Percentiles rank a stretch among this genome's conserved stretches.
These are phyloP conservation scores for Yponomeuta sedellus DNA, from an alignment of 2,888 invertebrate genomes.

Conservation along the genomic window DNA sequence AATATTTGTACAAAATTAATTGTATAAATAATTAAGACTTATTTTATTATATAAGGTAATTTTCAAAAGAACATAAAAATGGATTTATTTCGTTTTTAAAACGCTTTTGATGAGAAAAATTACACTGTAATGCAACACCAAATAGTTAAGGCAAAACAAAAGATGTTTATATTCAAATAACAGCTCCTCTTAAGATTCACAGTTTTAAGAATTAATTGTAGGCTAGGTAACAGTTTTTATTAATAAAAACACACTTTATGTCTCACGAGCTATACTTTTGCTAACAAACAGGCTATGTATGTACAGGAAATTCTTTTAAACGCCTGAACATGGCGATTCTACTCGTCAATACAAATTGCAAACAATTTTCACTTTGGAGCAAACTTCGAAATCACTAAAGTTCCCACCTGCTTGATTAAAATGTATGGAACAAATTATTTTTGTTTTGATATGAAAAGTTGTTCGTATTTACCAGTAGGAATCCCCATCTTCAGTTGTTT, in stretches of 20 bases:
- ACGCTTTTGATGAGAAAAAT: neutral
- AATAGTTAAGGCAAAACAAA: conserved; percentile 52
- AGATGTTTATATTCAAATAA: conserved; percentile 24
- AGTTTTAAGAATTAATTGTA: neutral
- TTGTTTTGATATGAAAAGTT: neutral
- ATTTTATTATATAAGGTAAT: conserved; percentile 21
- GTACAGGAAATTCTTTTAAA: too few species aligned
- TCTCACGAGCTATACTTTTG: neutral
- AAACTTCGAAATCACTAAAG: neutral
- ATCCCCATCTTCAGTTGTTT: too few species aligned
- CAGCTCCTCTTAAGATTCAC: neutral
- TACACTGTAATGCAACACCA: conserved; percentile 71
- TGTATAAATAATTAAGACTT: conserved; percentile 63
- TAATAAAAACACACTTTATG: neutral
- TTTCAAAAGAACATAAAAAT: neutral
- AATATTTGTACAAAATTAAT: conserved; percentile 61
- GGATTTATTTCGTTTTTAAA: neutral
- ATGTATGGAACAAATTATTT: neutral
- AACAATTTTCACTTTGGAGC: too few species aligned
- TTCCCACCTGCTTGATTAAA: neutral
- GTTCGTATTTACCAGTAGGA: too few species aligned
- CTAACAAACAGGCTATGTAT: neutral
- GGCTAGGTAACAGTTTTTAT: too few species aligned
- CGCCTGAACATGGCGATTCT: too few species aligned
- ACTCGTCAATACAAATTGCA: too few species aligned